Conservation (phyloP, 2,888 invertebrate genomes). For the Meteorus colon region DNA sequence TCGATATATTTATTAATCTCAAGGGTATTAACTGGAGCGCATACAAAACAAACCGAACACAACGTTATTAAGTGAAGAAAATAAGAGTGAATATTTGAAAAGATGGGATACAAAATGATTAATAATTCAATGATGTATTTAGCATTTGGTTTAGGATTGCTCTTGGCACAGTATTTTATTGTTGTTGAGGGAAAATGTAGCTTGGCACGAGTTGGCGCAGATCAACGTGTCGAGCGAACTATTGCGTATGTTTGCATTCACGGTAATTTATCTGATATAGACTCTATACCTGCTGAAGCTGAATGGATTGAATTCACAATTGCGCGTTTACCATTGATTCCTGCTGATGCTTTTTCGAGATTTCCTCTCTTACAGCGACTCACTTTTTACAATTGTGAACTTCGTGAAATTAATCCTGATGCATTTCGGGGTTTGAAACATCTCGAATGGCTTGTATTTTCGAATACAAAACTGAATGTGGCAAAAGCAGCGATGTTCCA, state of each 20-base stretch:
- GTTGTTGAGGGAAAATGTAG: conserved; percentile 57
- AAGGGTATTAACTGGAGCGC: conserved; percentile 30
- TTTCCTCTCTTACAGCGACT: conserved; percentile 56
- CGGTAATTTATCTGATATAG: conserved; percentile 54
- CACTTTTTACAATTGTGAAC: conserved; percentile 63
- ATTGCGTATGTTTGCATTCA: conserved; percentile 63
- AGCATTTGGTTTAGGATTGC: conserved; percentile 16
- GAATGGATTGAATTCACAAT: conserved; percentile 67
- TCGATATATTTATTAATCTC: conserved; percentile 10
- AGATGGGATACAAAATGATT: background rate
- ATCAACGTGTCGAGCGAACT: conserved; percentile 48
- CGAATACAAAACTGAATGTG: conserved; percentile 56
- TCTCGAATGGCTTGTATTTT: conserved; percentile 61
- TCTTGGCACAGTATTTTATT: conserved; percentile 24
- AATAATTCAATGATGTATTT: conserved; percentile 27
- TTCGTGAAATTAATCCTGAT: conserved; percentile 51
- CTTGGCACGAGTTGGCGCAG: conserved; percentile 52
- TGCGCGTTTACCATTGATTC: conserved; percentile 56
- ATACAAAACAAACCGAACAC: conserved; percentile 5
- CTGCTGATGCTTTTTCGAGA: conserved; percentile 56
- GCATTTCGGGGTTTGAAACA: conserved; percentile 59
- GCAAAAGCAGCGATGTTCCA: conserved; percentile 55
- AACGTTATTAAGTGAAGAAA: background rate
- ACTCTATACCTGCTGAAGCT: conserved; percentile 55
- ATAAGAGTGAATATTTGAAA: background rate